Conservation (phyloP, 2,113 vertebrate species). For the Caracal caracal region DNA sequence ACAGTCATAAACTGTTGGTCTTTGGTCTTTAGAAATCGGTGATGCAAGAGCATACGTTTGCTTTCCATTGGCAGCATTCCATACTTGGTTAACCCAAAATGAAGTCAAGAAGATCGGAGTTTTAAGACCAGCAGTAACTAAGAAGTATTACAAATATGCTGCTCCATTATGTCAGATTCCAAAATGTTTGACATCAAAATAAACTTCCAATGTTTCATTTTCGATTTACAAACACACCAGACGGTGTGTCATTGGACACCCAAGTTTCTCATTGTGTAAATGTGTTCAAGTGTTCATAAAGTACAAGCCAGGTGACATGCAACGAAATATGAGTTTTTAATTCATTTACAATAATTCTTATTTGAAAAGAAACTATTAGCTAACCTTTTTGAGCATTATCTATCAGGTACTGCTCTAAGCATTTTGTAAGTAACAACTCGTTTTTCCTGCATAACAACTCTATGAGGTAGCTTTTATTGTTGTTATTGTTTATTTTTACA, state of each 20-base stretch:
- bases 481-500: neutral
- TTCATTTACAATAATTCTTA: neutral
- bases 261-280: neutral
- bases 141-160: neutral
- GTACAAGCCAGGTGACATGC: neutral
- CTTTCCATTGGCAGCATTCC: constrained; percentile 21
- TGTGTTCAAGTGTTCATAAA: neutral
- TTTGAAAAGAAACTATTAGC: neutral
- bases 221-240: neutral
- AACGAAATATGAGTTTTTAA: neutral
- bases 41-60: neutral
- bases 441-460: neutral
- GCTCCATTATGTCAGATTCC: neutral
- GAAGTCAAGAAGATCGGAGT: neutral
- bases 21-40: constrained; percentile 25
- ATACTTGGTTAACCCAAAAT: constrained; percentile 47
- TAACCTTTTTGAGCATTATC: neutral
- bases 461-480: neutral
- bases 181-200: constrained; percentile 49
- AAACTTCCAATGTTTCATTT: neutral
- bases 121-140: neutral
- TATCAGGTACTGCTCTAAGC: neutral
- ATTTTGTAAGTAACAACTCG: neutral
- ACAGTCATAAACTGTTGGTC: neutral
- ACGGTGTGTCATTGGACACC: neutral